These are phyloP conservation scores for Lonchura striata DNA, from an alignment of 2,113 vertebrate species.

Conservation along the genomic window DNA sequence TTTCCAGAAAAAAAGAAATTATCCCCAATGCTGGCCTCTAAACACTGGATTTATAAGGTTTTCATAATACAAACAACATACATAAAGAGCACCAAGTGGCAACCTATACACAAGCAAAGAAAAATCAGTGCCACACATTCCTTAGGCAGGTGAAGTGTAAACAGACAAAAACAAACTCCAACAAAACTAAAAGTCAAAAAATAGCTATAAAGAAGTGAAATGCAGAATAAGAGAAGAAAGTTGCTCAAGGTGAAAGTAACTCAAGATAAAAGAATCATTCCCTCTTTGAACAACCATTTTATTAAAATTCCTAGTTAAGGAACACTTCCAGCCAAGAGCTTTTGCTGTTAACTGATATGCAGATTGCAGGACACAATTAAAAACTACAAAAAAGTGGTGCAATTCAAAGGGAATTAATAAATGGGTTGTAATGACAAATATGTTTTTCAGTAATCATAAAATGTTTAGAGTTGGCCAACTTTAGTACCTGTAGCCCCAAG, in stretches of 20 bases:
- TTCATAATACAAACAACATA: neutral
- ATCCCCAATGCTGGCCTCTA: neutral
- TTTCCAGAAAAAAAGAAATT: neutral
- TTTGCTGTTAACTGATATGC: neutral
- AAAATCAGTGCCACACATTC: neutral
- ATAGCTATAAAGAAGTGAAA: neutral
- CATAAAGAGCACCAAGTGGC: neutral
- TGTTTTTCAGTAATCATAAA: neutral
- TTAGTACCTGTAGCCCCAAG: neutral
- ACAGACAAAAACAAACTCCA: neutral
- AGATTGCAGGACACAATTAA: conserved; percentile 14
- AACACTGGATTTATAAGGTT: neutral
- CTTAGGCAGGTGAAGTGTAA: neutral
- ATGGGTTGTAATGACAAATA: neutral
- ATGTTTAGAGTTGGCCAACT: neutral
- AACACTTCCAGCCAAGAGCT: neutral
- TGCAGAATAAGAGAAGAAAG: neutral
- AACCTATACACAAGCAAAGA: neutral
- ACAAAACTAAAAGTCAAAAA: neutral
- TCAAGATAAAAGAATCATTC: neutral
- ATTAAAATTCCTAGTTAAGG: neutral
- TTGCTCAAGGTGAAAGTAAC: neutral
- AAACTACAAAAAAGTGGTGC: neutral
- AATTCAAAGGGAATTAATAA: conserved; percentile 7
- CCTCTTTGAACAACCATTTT: conserved; percentile 20